Evolutionary conservation across 2,888 invertebrate species (phyloP).

Genomic region (Lepetodrilus schrolli): DNA sequence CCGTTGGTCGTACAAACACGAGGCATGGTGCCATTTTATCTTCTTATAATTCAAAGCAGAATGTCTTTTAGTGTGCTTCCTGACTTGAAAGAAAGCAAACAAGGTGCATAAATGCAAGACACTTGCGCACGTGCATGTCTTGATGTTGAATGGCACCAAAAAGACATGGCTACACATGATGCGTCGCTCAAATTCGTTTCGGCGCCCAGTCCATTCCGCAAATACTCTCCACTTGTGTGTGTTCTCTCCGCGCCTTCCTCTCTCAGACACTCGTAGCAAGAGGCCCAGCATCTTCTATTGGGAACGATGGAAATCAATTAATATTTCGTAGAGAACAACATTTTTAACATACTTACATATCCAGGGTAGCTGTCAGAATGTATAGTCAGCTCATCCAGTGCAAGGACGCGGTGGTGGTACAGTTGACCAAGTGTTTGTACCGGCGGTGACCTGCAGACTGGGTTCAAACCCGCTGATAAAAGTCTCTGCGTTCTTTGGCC

Average conservation of each 20-base stretch:
- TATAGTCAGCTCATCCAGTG: neutral
- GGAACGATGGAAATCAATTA: neutral
- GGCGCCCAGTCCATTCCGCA: neutral
- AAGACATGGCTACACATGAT: neutral
- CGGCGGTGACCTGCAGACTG: neutral
- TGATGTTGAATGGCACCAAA: neutral
- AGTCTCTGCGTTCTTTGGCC: neutral
- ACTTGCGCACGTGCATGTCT: slow-evolving; percentile 17
- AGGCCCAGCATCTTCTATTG: neutral
- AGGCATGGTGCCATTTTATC: slow-evolving; percentile 21
- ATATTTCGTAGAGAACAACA: neutral
- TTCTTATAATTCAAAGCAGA: slow-evolving; percentile 21
- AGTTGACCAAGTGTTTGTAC: neutral
- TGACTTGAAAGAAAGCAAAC: neutral
- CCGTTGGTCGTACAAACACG: neutral
- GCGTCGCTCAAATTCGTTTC: neutral
- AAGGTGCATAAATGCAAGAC: slow-evolving; percentile 3
- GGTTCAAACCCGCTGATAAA: neutral
- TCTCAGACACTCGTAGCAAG: neutral
- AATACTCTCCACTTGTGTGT: neutral
- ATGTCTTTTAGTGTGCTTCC: neutral
- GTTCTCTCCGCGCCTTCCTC: neutral
- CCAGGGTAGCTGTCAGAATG: neutral
- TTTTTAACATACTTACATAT: neutral
- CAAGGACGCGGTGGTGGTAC: neutral